Evolutionary conservation across 2,888 invertebrate species (phyloP).

Genomic region (Drosophila algonquin): DNA sequence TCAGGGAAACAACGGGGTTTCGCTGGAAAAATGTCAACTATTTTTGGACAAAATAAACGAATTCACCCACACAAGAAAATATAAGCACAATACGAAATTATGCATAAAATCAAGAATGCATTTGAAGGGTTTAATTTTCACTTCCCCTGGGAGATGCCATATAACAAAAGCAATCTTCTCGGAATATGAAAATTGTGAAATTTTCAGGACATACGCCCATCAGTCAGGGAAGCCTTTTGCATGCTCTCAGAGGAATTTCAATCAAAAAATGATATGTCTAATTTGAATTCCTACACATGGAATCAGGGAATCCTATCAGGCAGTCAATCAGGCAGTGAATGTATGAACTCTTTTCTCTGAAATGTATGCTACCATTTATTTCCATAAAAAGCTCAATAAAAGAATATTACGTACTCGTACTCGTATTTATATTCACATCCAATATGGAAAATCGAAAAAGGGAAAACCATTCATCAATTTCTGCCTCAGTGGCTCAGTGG

Average conservation of each 20-base stretch:
- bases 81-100: background rate
- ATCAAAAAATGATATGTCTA: background rate
- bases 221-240: background rate
- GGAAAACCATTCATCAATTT: slow-evolving; percentile 61
- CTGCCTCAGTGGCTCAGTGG: slow-evolving; percentile 17
- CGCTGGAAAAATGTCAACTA: background rate
- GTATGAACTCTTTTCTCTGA: background rate
- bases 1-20: background rate
- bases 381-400: background rate
- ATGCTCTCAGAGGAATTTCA: background rate
- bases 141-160: background rate
- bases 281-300: background rate
- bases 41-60: background rate
- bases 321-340: background rate
- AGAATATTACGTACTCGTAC: slow-evolving; percentile 4
- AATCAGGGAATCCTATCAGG: background rate
- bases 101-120: background rate
- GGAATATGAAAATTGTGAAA: background rate
- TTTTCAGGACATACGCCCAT: background rate
- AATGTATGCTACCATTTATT: slow-evolving; percentile 51
- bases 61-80: background rate
- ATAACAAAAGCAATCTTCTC: background rate
- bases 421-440: slow-evolving; percentile 25
- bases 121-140: background rate
- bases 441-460: slow-evolving; percentile 17